Evolutionary conservation across 2,888 invertebrate species (phyloP), one percentile per base, ranked within the genome.

Genomic region (Electrophaes corylata): DNA sequence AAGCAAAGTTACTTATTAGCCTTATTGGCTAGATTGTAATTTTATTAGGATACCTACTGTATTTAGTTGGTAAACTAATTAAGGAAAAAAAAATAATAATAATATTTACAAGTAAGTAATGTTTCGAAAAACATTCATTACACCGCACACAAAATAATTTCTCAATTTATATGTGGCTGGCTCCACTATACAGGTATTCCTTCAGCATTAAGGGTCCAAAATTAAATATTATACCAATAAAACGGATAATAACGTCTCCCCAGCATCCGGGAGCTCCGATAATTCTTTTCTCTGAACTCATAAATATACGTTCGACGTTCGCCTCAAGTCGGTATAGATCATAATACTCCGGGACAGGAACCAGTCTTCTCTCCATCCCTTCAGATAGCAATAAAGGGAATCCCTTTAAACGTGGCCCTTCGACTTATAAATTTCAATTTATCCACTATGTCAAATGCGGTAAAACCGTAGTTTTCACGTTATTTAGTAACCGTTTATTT

Each of bases 161-260:
- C 62, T 57, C 89, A 73, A 90, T 91, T 88, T 89, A 84, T 90
- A 91, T 89, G 87, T 78, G 65, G 70, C 79, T 70, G 73, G 72
- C 70, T 75, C 76, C 76, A 80, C 72, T 63, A 72, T 64, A 49
- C 3, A 44, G 49, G 50, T 54, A 50, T 47, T 52, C 43, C 35
- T 43, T 40, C 49, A 33, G 10, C 81, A 80, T 10, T 82, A 81
- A 88, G 83, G 80, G 81, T 73, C 84, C 81, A 85, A 91, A 91
- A 91, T 91, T 91, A 91, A 91, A 91, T 91, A 91, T 91, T 88
- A 90, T 91, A 88, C 90, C 91, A 91, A 91, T 91, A 91, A 91
- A 91, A 89, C 81, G 84, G 84, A 90, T 89, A 83, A 85, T 89
- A 91, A 91, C 85, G 86, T 85, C 84, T 84, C 87, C 89, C 81